Base-by-base conservation (phyloP, 2,888 invertebrate species). In the Apeira syringaria region DNA sequence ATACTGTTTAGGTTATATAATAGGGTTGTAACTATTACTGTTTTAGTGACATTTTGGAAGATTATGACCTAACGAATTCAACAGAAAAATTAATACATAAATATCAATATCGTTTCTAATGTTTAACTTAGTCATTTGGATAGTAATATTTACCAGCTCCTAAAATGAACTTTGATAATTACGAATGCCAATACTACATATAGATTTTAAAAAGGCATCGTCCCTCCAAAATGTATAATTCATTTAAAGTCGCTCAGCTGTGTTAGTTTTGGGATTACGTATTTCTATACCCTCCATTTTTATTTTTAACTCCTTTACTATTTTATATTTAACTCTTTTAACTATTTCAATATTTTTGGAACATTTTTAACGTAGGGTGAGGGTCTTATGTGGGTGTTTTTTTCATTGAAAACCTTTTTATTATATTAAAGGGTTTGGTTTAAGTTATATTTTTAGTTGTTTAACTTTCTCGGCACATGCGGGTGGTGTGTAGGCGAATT, bases 301-400 rank as follows among this genome's bases (percentile, higher is more conserved):
- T 88, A 83, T 81, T 88, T 88, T 85, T 88, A 87, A 8, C 9
- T 9, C 24, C 9, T 24, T 24, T 9, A 24, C 87, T 86, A 86
- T 86, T 88, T 87, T 84, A 38, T 27, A 84, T 81, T 88, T 85
- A 89, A 88, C 88, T 87, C 88, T 87, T 88, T 88, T 85, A 78
- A 83, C 84, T 85, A 83, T 88, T 89, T 88, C 86, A 89, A 88
- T 88, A 88, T 85, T 87, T 86, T 74, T 80, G 77, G 80, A 80
- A 80, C 68, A 50, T 80, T 80, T 83, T 80, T 76, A 72, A 72
- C 64, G 75, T 77, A 41, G 84, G 84, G 83, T 66, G 84, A 83
- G 86, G 84, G 81, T 56, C 60, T 56, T 60, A 66, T 75, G 70
- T 68, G 66, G 68, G 72, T 58, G 77, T 71, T 73, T 76, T 74